Evolutionary conservation across 1,140 invertebrate species (phyloP).

Genomic region (Chrysomallon squamiferum): DNA sequence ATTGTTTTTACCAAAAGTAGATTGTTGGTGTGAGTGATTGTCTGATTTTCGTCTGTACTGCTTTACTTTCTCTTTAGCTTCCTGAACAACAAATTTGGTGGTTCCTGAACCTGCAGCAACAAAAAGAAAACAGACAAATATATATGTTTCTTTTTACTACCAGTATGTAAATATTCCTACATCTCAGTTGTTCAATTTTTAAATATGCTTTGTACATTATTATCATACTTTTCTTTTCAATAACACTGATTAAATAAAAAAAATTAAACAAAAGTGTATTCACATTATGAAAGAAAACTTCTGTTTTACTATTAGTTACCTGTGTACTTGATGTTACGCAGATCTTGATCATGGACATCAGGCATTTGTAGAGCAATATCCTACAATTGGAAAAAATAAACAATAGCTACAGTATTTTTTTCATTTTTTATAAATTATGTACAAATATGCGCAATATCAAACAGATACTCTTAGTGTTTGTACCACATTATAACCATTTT

Average conservation of each 20-base stretch:
- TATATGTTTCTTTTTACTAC: background rate
- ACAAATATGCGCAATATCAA: too few relatives aligned
- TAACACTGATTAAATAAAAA: too few relatives aligned
- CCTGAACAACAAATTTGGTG: conserved; percentile 57
- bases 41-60: conserved; percentile 40
- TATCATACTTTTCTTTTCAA: too few relatives aligned
- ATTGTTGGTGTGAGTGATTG: conserved; percentile 11
- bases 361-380: conserved; percentile 65
- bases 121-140: background rate
- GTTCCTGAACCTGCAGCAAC: conserved; percentile 49
- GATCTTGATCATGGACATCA: conserved; percentile 64
- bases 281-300: too few relatives aligned
- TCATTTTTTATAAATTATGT: too few relatives aligned
- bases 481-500: too few relatives aligned
- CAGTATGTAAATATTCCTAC: background rate
- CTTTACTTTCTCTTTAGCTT: conserved; percentile 60
- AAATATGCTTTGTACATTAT: background rate
- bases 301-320: conserved; percentile 52
- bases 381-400: conserved; percentile 37
- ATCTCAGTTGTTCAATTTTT: background rate
- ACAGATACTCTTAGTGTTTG: too few relatives aligned
- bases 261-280: too few relatives aligned
- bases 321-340: conserved; percentile 66
- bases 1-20: conserved; percentile 6
- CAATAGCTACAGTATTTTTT: too few relatives aligned